Evolutionary conservation across 2,888 invertebrate species (phyloP), one percentile per base, ranked within the genome.

Genomic region (Acrobasis suavella): DNA sequence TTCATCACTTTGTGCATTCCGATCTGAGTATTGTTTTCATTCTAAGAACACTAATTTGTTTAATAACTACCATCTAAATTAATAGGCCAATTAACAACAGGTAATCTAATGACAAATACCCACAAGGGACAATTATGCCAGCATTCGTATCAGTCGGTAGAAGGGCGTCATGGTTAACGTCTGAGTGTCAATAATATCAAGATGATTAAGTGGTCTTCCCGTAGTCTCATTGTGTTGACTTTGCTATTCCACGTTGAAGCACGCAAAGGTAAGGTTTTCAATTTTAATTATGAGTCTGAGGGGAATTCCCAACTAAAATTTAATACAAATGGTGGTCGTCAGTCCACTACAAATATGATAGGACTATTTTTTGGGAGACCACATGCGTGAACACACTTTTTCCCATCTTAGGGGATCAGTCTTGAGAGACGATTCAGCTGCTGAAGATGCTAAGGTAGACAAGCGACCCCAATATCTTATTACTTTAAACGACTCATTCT

Each of bases 91-190:
- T 76, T 67, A 75, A 62, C 72, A 72, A 75, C 75, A 71, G 59
- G 67, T 72, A 81, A 85, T 38, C 85, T 84, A 85, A 72, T 71
- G 73, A 67, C 75, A 78, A 84, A 80, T 83, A 80, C 78, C 76
- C 72, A 72, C 72, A 73, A 75, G 69, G 68, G 68, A 70, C 77
- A 77, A 85, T 86, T 81, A 83, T 70, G 70, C 62, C 68, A 69
- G 74, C 72, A 81, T 80, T 75, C 73, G 69, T 64, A 69, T 58
- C 58, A 58, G 61, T 54, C 69, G 70, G 66, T 72, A 69, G 63
- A 70, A 70, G 62, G 55, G 17, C 39, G n/a, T 39, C 55, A 56
- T 22, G 56, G 14, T 39, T 39, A 16, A 56, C 17, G 56, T 42
- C 8, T 39, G 39, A 39, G 9, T 56, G 42, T 22, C 12, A 56